Percentiles rank a stretch among this genome's conserved stretches.
phyloP scores from a whole-genome alignment of 1,140 invertebrate species.

The Melitaea cinxia region DNA sequence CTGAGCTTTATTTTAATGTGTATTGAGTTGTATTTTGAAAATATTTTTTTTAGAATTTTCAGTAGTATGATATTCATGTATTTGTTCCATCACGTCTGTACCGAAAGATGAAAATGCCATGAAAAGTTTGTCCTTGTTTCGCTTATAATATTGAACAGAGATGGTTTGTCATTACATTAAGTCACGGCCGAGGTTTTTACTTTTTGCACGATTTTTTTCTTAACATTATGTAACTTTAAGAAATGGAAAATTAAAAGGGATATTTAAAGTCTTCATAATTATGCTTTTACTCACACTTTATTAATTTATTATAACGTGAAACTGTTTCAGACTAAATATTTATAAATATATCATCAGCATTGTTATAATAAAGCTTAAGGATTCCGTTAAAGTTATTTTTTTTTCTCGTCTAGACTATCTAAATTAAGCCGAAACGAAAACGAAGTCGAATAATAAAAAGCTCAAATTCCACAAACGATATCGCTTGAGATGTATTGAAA shows the following conservation, averaged over 20 bases:
- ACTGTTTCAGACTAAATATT: too few species aligned
- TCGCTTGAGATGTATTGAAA: constrained; percentile 75
- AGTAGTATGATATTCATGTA: constrained; percentile 78
- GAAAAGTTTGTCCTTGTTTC: constrained; percentile 66
- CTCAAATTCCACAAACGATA: constrained; percentile 76
- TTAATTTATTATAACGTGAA: background rate
- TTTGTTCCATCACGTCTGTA: constrained; percentile 75
- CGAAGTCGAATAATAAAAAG: constrained; percentile 76
- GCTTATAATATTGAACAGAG: constrained; percentile 58
- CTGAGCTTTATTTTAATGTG: constrained; percentile 52
- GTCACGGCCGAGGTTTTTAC: constrained; percentile 48
- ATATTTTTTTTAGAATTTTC: constrained; percentile 57
- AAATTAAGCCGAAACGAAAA: constrained; percentile 69
- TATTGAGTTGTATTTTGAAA: constrained; percentile 58
- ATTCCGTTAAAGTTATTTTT: constrained; percentile 30
- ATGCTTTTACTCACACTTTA: background rate
- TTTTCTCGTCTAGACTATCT: constrained; percentile 64
- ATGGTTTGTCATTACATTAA: constrained; percentile 58
- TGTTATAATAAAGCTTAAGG: constrained; percentile 4
- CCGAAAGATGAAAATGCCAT: constrained; percentile 74
- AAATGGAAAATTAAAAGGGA: constrained; percentile 3
- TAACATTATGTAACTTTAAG: constrained; percentile 20
- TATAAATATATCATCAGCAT: background rate
- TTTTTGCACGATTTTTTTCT: constrained; percentile 32
- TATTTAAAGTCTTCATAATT: constrained; percentile 7